phyloP scores from a whole-genome alignment of 2,113 vertebrate species.

The Oostethus manadensis region DNA sequence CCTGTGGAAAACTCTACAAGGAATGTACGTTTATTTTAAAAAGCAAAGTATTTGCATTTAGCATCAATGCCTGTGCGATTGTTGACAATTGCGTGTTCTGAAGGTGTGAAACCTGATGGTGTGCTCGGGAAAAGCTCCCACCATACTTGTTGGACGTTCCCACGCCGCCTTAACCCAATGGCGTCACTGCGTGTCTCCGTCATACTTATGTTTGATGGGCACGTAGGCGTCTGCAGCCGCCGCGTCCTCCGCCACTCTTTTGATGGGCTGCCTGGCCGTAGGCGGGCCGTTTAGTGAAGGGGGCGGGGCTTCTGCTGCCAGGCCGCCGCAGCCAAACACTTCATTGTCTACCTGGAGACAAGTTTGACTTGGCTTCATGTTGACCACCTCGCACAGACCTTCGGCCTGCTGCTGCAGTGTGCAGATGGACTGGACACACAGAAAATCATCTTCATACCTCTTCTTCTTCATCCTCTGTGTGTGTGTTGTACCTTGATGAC shows the following conservation, averaged over 20 bases:
- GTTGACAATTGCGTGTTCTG: no score
- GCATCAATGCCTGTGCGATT: no score
- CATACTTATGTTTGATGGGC: no score
- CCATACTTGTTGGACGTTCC: no score
- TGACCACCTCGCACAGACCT: conserved; percentile 77
- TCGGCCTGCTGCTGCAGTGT: conserved; percentile 77
- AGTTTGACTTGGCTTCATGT: conserved; percentile 67
- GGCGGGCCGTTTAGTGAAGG: not conserved
- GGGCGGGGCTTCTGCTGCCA: not conserved
- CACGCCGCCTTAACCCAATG: no score
- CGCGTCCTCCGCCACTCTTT: conserved; percentile 41
- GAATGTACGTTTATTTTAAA: no score
- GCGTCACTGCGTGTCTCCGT: no score
- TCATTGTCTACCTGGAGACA: conserved; percentile 70
- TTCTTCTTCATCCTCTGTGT: not conserved
- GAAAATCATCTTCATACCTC: no score
- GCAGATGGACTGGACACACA: conserved; percentile 71
- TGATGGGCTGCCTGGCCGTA: conserved; percentile 36
- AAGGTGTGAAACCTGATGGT: no score
- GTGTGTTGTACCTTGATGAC: conserved; percentile 78
- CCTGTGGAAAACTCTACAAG: no score
- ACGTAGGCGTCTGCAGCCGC: conserved; percentile 16
- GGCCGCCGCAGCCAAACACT: conserved; percentile 39
- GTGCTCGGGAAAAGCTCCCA: no score
- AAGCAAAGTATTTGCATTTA: no score